Evolutionary conservation across 2,888 invertebrate genomes (phyloP), one percentile per base, ranked within the genome.

Genomic region (Drosophila limbata): DNA sequence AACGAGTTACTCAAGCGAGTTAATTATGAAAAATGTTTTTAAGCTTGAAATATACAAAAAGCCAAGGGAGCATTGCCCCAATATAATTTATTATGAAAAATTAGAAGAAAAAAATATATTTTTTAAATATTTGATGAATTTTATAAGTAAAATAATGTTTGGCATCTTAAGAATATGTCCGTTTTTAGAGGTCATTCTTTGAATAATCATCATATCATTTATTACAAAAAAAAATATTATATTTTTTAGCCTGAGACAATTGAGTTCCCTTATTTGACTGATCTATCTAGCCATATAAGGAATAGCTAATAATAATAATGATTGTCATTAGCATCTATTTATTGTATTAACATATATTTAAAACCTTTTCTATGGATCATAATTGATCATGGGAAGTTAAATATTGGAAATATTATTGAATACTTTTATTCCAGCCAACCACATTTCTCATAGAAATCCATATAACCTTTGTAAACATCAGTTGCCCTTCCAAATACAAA

Each of bases 1-100:
- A 61, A 53, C 39, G 66, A 66, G 48, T 74, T 69, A 77, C 66
- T 70, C 77, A 66, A 77, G 77, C 73, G 76, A 59, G 37, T 47
- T 72, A 81, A 79, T 77, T 77, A 51, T 51, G 45, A 51, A 55
- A 35, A 65, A 62, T 64, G 45, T 63, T 39, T 57, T 37, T 25
- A 25, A 47, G 57, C 57, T 37, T 37, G 9, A 17, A 35, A 28
- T 15, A 55, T 15, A 55, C 21, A 56, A 40, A 53, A 33, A 44
- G 19, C 21, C 33, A 37, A 9, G 37, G 15, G 57, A 37, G 57
- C 57, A 56, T 56, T 56, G 55, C 44, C 55, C 35, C 45, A 45
- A 57, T 19, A 25, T 28, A 37, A 28, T 25, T 25, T 37, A 47
- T 47, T 17, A 28, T 11, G 8, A 33, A 35, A 45, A 47, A 37